Evolutionary conservation across 2,797 vertebrate genomes (phyloP).

Genomic region (Tokudaia muenninki): DNA sequence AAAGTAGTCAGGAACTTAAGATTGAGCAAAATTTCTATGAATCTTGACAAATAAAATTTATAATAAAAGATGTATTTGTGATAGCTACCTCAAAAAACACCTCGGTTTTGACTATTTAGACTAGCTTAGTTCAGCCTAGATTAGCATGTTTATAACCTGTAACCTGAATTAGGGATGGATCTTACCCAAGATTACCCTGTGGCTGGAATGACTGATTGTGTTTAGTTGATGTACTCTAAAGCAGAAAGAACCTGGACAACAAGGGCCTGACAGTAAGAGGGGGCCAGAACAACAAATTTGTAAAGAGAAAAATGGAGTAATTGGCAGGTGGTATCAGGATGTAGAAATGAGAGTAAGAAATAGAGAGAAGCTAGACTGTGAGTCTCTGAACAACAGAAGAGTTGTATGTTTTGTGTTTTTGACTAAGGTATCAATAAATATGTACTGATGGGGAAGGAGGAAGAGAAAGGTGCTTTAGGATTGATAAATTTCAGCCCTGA

Average conservation of each 20-base stretch:
- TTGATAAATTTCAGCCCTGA: background rate
- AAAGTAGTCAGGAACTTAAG: conserved; percentile 13
- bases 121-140: background rate
- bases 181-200: background rate
- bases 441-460: background rate
- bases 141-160: background rate
- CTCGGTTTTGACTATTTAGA: background rate
- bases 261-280: background rate
- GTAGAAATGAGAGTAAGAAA: background rate
- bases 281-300: background rate
- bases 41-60: conserved; percentile 47
- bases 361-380: background rate
- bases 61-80: background rate
- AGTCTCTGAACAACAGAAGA: background rate
- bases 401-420: background rate
- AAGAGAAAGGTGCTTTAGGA: background rate
- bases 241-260: background rate
- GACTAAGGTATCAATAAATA: background rate
- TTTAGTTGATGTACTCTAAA: background rate
- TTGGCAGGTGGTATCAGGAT: background rate
- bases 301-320: conserved; percentile 15
- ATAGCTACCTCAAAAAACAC: background rate
- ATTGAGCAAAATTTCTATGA: conserved; percentile 42
- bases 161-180: background rate
- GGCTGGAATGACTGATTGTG: background rate